phyloP scores from a whole-genome alignment of 2,113 vertebrate genomes.

The Menura novaehollandiae region DNA sequence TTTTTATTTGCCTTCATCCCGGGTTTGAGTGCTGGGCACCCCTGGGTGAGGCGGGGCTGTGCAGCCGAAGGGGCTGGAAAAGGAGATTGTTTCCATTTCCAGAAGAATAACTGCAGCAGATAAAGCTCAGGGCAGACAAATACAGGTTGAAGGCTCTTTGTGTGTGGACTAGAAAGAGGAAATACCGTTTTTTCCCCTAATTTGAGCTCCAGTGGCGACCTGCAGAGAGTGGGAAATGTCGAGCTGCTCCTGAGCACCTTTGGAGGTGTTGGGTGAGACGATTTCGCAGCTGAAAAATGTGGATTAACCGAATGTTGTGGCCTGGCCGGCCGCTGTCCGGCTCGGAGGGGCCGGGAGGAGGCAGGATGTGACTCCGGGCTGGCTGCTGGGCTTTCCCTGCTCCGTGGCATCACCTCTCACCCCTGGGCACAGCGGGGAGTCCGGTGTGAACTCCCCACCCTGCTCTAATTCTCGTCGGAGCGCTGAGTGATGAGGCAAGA shows the following conservation, averaged over 20 bases:
- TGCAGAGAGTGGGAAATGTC: accelerated
- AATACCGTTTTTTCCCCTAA: not conserved
- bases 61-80: not conserved
- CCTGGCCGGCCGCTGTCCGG: accelerated
- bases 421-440: not conserved
- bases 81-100: not conserved
- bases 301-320: not conserved
- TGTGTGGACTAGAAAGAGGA: not conserved
- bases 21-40: accelerated
- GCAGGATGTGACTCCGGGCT: not conserved
- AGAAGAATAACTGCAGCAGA: not conserved
- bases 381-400: not conserved
- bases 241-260: not conserved
- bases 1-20: not conserved
- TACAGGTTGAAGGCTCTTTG: not conserved
- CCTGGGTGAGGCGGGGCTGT: not conserved
- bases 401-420: not conserved
- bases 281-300: not conserved
- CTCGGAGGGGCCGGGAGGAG: not conserved
- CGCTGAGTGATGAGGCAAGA: not conserved
- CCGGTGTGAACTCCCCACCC: not conserved
- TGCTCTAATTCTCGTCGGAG: not conserved
- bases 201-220: accelerated
- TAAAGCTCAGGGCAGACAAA: not conserved
- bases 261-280: too few species aligned